Evolutionary conservation across 2,113 vertebrate genomes (phyloP).

Genomic region (Asarcornis scutulata): DNA sequence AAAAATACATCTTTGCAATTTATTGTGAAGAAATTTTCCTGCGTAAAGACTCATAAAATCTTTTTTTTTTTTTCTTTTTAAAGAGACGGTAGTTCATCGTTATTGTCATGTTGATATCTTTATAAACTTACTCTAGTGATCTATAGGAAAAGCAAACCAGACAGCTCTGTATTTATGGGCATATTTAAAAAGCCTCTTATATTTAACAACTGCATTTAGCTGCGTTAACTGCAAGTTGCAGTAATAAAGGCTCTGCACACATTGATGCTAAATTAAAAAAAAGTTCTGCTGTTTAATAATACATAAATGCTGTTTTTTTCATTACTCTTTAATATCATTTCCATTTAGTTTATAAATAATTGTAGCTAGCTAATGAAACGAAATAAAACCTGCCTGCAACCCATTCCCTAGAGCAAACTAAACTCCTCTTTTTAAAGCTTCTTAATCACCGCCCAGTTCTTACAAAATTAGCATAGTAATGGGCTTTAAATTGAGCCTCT

Average conservation of each 20-base stretch:
- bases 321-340: slow-evolving; percentile 83
- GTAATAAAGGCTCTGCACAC: slow-evolving; percentile 73
- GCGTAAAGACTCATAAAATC: slow-evolving; percentile 24
- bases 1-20: not conserved
- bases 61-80: slow-evolving; percentile 11
- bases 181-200: slow-evolving; percentile 69
- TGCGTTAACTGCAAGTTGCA: slow-evolving; percentile 74
- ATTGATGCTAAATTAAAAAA: slow-evolving; percentile 77
- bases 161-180: slow-evolving; percentile 66
- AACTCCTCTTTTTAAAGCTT: slow-evolving; percentile 90
- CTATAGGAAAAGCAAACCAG: slow-evolving; percentile 62
- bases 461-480: slow-evolving; percentile 99
- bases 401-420: slow-evolving; percentile 87
- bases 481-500: slow-evolving; percentile 99
- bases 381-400: slow-evolving; percentile 89
- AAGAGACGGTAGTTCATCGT: slow-evolving; percentile 58
- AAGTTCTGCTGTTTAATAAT: slow-evolving; percentile 81
- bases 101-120: slow-evolving; percentile 63
- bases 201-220: slow-evolving; percentile 78
- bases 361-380: slow-evolving; percentile 90
- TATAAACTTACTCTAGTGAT: slow-evolving; percentile 70
- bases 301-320: slow-evolving; percentile 76
- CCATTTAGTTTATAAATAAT: slow-evolving; percentile 94
- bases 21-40: slow-evolving; percentile 30
- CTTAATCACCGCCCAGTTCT: slow-evolving; percentile 97